Evolutionary conservation across 2,797 vertebrate genomes (phyloP).

Genomic region (Fistularia tabacaria): DNA sequence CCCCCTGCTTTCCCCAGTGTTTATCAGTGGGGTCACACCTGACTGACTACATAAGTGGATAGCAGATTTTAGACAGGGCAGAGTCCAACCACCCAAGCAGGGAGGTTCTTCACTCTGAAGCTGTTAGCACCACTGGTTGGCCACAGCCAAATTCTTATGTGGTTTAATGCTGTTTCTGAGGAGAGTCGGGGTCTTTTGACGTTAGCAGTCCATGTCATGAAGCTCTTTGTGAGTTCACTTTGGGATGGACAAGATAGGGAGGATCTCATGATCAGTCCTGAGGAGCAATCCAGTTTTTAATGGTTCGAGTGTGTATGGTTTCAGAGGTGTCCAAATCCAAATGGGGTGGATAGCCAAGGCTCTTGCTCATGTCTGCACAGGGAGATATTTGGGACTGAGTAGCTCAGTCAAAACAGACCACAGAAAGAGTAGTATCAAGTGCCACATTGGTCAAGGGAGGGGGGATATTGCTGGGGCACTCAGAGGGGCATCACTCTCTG

Average conservation of each 20-base stretch:
- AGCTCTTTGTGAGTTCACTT: constrained; percentile 22
- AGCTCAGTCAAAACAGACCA: constrained; percentile 59
- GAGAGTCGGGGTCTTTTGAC: constrained; percentile 31
- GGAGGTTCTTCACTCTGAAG: constrained; percentile 24
- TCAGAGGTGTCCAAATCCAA: constrained; percentile 18
- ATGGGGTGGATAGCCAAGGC: constrained; percentile 29
- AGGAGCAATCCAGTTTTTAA: constrained; percentile 20
- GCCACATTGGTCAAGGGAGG: constrained; percentile 41
- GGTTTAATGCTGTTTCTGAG: constrained; percentile 44
- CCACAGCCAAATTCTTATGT: constrained; percentile 47
- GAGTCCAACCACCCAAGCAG: constrained; percentile 44
- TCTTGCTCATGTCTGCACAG: constrained; percentile 40
- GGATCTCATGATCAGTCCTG: constrained; percentile 35
- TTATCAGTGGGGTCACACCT: constrained; percentile 64
- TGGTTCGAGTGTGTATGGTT: constrained; percentile 19
- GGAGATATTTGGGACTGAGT: constrained; percentile 36
- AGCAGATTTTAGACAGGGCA: constrained; percentile 60
- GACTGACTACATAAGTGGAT: constrained; percentile 69
- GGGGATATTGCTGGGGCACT: constrained; percentile 23
- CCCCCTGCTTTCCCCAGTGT: constrained; percentile 25
- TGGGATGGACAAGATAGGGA: constrained; percentile 18
- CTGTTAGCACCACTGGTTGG: constrained; percentile 45
- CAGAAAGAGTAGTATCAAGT: constrained; percentile 38
- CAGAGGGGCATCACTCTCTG: constrained; percentile 17
- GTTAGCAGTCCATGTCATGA: constrained; percentile 4